Evolutionary conservation across 2,888 invertebrate species (phyloP).

Genomic region (Drosophila prostipennis): DNA sequence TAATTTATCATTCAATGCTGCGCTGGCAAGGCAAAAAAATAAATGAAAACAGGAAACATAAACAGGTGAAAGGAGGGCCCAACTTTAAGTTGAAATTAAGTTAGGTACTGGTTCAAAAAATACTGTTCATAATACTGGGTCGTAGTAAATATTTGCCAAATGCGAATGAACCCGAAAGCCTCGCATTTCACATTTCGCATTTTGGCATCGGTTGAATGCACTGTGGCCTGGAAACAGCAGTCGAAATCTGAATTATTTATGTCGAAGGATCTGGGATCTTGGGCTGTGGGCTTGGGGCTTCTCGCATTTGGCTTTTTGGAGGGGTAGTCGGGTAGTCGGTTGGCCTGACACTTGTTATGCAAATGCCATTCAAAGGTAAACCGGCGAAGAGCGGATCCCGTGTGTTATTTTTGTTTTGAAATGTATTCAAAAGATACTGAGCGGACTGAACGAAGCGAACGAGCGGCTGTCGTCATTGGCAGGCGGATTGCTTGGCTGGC

Average conservation of each 20-base stretch:
- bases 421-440: slow-evolving; percentile 58
- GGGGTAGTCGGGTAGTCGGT: not conserved
- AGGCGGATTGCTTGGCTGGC: slow-evolving; percentile 36
- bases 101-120: too few relatives aligned
- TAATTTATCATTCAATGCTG: slow-evolving; percentile 63
- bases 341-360: slow-evolving; percentile 66
- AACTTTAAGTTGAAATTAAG: not conserved
- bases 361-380: slow-evolving; percentile 69
- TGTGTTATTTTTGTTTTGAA: slow-evolving; percentile 42
- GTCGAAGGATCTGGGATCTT: slow-evolving; percentile 13
- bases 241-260: slow-evolving; percentile 64
- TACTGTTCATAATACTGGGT: too few relatives aligned
- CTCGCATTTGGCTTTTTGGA: not conserved
- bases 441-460: slow-evolving; percentile 8
- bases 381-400: slow-evolving; percentile 45
- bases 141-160: slow-evolving; percentile 62
- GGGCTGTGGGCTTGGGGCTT: slow-evolving; percentile 4
- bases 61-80: slow-evolving; percentile 46
- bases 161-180: slow-evolving; percentile 57
- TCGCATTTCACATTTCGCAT: slow-evolving; percentile 20
- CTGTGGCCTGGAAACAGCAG: slow-evolving; percentile 55
- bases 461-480: slow-evolving; percentile 63
- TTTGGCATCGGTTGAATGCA: slow-evolving; percentile 68
- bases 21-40: slow-evolving; percentile 40
- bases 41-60: slow-evolving; percentile 69